phyloP scores from a whole-genome alignment of 2,797 vertebrate genomes.

The Knipowitschia caucasica region DNA sequence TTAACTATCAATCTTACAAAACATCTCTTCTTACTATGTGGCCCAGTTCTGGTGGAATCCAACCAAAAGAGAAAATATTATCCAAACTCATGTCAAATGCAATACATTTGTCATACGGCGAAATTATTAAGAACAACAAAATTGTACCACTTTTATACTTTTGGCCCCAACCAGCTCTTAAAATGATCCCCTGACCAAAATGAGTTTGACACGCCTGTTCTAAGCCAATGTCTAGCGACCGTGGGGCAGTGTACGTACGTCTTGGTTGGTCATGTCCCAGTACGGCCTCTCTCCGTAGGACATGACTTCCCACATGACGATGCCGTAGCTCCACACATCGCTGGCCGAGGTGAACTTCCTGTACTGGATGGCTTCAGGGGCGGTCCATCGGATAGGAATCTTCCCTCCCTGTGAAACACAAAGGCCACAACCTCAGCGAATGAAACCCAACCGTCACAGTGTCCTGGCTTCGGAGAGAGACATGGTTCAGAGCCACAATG shows the following conservation, averaged over 20 bases:
- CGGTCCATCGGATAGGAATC: constrained; percentile 83
- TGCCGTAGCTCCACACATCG: constrained; percentile 82
- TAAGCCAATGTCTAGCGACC: not conserved
- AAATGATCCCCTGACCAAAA: no score
- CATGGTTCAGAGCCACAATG: constrained; percentile 46
- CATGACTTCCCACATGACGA: constrained; percentile 85
- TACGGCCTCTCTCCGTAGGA: constrained; percentile 82
- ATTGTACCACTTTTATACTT: no score
- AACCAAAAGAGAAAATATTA: no score
- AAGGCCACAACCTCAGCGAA: constrained; percentile 43
- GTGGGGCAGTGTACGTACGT: constrained; percentile 61
- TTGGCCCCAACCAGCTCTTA: no score
- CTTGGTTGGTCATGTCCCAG: constrained; percentile 85
- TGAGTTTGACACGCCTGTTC: no score
- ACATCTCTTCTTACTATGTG: no score
- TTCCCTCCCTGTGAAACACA: constrained; percentile 77
- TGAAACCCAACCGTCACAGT: constrained; percentile 54
- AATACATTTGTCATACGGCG: no score
- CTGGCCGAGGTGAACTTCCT: constrained; percentile 83
- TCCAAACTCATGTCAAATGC: no score
- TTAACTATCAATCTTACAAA: no score
- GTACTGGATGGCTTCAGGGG: constrained; percentile 82
- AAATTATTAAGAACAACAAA: no score
- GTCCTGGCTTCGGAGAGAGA: constrained; percentile 55
- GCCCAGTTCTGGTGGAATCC: no score